A percentile compares a stretch with the other conserved stretches of the same genome.
These are phyloP conservation scores for Zaprionus inermis DNA, from an alignment of 1,140 invertebrate species.

Conservation along the genomic window DNA sequence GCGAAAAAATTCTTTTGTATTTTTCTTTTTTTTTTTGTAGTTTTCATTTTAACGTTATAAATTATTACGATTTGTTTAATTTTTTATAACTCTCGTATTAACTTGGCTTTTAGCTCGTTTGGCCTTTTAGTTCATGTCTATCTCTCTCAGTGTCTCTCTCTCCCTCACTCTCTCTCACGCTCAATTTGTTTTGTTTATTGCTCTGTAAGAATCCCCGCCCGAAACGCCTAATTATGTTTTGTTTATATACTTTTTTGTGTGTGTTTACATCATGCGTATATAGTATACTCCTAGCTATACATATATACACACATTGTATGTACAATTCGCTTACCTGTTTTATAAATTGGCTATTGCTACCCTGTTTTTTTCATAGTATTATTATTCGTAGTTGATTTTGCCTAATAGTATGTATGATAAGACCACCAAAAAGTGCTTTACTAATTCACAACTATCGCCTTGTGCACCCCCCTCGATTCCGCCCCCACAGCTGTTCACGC, in stretches of 20 bases:
- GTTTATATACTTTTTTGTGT: slow-evolving; percentile 25
- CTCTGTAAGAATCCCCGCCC: slow-evolving; percentile 44
- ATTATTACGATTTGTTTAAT: not conserved
- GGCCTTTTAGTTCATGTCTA: slow-evolving; percentile 60
- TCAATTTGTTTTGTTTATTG: slow-evolving; percentile 49
- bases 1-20: slow-evolving; percentile 20
- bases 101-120: slow-evolving; percentile 71
- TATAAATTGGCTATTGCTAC: slow-evolving; percentile 42
- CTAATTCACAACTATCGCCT: slow-evolving; percentile 17
- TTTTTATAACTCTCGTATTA: slow-evolving; percentile 24
- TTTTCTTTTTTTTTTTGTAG: slow-evolving; percentile 33
- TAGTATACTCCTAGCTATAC: not conserved
- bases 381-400: slow-evolving; percentile 43
- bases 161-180: slow-evolving; percentile 35
- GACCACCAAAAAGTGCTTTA: not conserved
- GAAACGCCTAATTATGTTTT: slow-evolving; percentile 16
- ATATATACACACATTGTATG: slow-evolving; percentile 12
- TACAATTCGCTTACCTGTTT: slow-evolving; percentile 29
- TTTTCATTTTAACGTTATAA: slow-evolving; percentile 21
- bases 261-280: slow-evolving; percentile 16
- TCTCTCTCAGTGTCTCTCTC: slow-evolving; percentile 37
- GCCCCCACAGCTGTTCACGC: slow-evolving; percentile 89
- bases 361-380: slow-evolving; percentile 28
- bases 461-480: not conserved
- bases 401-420: slow-evolving; percentile 23